Base-by-base conservation (phyloP, 2,888 invertebrate species). In the Anthophora plumipes region DNA sequence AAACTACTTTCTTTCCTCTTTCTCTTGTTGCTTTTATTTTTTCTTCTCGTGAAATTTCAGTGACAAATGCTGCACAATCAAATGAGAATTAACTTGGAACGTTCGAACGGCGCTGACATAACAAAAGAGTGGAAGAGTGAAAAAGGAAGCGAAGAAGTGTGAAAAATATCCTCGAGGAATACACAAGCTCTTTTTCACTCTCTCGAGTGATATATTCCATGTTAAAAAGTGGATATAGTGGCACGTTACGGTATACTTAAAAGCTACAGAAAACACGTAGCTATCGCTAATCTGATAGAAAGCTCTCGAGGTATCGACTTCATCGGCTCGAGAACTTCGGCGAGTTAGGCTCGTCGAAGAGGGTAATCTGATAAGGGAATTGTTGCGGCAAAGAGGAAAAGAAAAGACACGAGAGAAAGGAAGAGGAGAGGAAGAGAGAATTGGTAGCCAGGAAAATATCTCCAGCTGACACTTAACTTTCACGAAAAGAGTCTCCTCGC, bases 381-480 rank as follows among this genome's bases (percentile, higher is more conserved):
- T 48, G 25, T 20, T 68, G 7, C 12, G 12, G 11, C 14, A 31
- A 31, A 11, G 9, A 9, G 1, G 11, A 14, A 0, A 5, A 9
- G 6, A 14, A 22, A 12, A 17, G n/a, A n/a, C n/a, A 17, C 0
- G 12, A 20, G 14, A 11, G 6, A 4, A n/a, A 31, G 4, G 22
- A n/a, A 31, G 31, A 52, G 11, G 46, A 14, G 7, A 6, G 0
- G 37, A 20, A 39, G 39, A 14, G n/a, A n/a, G n/a, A 43, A 25
- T 3, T 2, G 17, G 46, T 48, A 9, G 55, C 22, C 12, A 20
- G 50, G 63, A 61, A 67, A 77, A 57, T 77, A 77, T 69, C 78
- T 70, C 46, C 60, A 46, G 64, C 69, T 70, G 78, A 79, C 77
- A 66, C 77, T 79, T 77, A 77, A 79, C 78, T 79, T 77, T 63